Base-by-base conservation (phyloP, 2,888 invertebrate species). In the Anoplius nigerrimus region DNA sequence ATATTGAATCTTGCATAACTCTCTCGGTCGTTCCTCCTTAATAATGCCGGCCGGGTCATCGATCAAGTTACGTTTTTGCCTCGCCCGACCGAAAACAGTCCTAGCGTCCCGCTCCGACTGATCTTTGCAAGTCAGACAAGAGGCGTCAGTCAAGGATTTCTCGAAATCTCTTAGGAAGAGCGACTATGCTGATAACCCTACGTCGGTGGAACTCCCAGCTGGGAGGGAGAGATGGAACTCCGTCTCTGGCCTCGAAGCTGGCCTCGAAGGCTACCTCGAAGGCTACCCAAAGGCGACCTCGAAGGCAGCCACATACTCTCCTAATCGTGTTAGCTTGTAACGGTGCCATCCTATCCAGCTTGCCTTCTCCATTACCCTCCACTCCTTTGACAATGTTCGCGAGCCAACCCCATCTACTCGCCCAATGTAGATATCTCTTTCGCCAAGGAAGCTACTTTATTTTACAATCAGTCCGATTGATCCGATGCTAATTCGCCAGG, bases 261-360 rank as follows among this genome's bases (percentile, higher is more conserved):
- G 8, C 6, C 13, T 42, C 21, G 67, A 64, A 61, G 62, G n/a
- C n/a, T n/a, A n/a, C n/a, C n/a, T n/a, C n/a, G n/a, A n/a, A n/a
- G n/a, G n/a, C n/a, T n/a, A n/a, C n/a, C n/a, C 3, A 24, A 24
- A 24, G 24, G 3, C 24, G 64, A 72, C 76, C 72, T 73, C 76
- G 78, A 76, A 71, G 74, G 76, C 71, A 72, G 61, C 72, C 57
- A 60, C 45, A 72, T 70, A 73, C 66, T 74, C 74, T 69, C 68
- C 67, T 83, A 83, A 83, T 83, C 79, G 80, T 80, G 82, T 83
- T 83, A 82, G 74, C 82, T 77, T 78, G 82, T 81, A 82, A 82
- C 81, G 74, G 75, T 79, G 81, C 73, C 80, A 78, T 74, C 74
- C 76, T 75, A 63, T 69, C 67, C 55, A 59, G n/a, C 68, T 46